These are phyloP conservation scores for Monomorium pharaonis DNA, from an alignment of 1,140 invertebrate species.

Conservation along the genomic window DNA sequence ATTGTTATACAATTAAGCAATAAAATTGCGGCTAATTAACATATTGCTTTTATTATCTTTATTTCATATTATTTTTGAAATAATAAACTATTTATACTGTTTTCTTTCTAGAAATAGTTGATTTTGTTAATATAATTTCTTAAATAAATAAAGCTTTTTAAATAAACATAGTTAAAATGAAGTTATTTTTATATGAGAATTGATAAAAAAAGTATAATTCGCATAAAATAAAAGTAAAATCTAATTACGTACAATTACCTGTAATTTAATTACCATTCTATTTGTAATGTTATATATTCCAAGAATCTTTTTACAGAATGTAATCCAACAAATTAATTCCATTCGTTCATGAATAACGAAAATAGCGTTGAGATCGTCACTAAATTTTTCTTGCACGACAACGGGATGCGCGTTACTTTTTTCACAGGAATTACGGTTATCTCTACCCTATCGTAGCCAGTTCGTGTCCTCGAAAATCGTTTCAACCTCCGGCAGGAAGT, in stretches of 20 bases:
- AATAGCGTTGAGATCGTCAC: conserved; percentile 3
- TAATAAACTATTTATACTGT: neutral
- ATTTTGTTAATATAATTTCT: neutral
- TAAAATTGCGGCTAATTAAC: neutral
- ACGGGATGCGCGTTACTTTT: neutral
- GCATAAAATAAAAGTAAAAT: neutral
- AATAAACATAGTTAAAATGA: conserved; percentile 11
- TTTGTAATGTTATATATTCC: neutral
- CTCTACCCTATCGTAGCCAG: conserved; percentile 16
- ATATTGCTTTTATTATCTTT: neutral
- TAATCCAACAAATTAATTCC: conserved; percentile 15
- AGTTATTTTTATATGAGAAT: neutral
- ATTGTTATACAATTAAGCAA: neutral
- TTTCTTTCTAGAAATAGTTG: neutral
- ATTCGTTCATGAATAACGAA: conserved; percentile 15
- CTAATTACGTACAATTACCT: neutral
- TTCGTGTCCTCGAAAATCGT: conserved; percentile 38
- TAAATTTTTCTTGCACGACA: conserved; percentile 31
- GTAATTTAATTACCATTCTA: too few relatives aligned
- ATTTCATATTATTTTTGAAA: neutral
- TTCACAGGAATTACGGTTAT: conserved; percentile 41
- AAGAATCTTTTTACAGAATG: neutral
- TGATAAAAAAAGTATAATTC: neutral
- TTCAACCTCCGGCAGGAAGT: conserved; percentile 53
- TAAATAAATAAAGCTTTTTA: too few relatives aligned